These are phyloP conservation scores for Lepidurus couesii DNA, from an alignment of 1,140 invertebrate species.

Conservation along the genomic window DNA sequence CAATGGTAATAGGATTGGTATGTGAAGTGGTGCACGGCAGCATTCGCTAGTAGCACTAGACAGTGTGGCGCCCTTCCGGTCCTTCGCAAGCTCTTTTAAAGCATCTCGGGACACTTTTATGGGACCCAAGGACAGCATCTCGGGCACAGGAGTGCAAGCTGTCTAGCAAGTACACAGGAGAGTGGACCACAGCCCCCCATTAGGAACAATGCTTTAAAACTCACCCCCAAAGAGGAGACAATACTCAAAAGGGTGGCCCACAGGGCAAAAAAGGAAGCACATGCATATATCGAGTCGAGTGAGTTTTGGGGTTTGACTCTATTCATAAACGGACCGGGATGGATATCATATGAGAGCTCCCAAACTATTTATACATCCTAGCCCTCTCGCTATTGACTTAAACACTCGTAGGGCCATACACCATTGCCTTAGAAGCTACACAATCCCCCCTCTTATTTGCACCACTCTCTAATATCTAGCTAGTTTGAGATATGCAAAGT, in stretches of 20 bases:
- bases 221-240: neutral
- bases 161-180: neutral
- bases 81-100: neutral
- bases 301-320: neutral
- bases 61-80: constrained; percentile 6
- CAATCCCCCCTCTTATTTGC: neutral
- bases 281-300: constrained; percentile 2
- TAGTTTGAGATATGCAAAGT: no score
- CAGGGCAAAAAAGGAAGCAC: neutral
- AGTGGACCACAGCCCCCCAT: neutral
- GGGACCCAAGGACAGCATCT: neutral
- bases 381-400: constrained; percentile 3
- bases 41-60: constrained; percentile 3
- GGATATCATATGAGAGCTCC: neutral
- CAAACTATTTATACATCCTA: neutral
- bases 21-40: constrained; percentile 20
- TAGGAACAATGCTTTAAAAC: neutral
- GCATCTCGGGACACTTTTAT: neutral
- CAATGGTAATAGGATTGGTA: constrained; percentile 22
- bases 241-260: neutral
- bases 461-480: neutral
- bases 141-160: neutral
- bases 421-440: neutral
- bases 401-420: neutral
- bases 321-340: neutral